Conservation (phyloP, 2,888 invertebrate species). For the Pemphredon lugubris region DNA sequence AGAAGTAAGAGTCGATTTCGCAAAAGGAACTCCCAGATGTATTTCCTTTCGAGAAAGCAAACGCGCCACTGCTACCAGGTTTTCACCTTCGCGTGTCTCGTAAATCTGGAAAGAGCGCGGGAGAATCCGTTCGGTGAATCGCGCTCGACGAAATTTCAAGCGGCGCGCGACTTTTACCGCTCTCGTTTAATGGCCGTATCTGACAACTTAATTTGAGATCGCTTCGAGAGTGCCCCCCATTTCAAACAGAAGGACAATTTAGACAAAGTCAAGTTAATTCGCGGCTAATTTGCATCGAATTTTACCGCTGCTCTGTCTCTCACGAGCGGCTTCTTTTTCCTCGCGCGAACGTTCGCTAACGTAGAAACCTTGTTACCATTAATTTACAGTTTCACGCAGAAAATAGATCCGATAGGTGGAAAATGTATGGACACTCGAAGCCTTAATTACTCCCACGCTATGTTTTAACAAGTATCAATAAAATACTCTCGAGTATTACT, state of each 20-base stretch:
- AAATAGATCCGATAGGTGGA: too few species aligned
- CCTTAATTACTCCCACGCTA: too few species aligned
- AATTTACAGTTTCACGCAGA: too few species aligned
- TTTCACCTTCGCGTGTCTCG: conserved; percentile 10
- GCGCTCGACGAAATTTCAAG: not conserved
- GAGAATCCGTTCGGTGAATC: conserved; percentile 12
- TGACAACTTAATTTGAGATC: conserved; percentile 35
- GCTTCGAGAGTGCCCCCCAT: conserved; percentile 32
- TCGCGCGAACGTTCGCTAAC: not conserved
- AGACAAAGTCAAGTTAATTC: conserved; percentile 52
- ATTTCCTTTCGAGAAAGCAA: conserved; percentile 25
- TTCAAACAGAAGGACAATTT: conserved; percentile 38
- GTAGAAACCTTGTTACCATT: too few species aligned
- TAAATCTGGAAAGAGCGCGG: conserved; percentile 2
- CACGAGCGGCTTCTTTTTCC: not conserved
- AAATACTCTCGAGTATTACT: too few species aligned
- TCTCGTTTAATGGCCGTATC: conserved; percentile 20
- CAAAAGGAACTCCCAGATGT: not conserved
- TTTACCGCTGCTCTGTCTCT: conserved; percentile 7
- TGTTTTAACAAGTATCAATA: too few species aligned
- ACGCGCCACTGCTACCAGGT: not conserved
- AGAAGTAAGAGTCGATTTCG: not conserved
- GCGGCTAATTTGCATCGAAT: conserved; percentile 39
- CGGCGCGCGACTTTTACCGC: conserved; percentile 4
- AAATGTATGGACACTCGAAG: too few species aligned